phyloP scores from a whole-genome alignment of 2,888 invertebrate species.

The Dorcus parallelipipedus region DNA sequence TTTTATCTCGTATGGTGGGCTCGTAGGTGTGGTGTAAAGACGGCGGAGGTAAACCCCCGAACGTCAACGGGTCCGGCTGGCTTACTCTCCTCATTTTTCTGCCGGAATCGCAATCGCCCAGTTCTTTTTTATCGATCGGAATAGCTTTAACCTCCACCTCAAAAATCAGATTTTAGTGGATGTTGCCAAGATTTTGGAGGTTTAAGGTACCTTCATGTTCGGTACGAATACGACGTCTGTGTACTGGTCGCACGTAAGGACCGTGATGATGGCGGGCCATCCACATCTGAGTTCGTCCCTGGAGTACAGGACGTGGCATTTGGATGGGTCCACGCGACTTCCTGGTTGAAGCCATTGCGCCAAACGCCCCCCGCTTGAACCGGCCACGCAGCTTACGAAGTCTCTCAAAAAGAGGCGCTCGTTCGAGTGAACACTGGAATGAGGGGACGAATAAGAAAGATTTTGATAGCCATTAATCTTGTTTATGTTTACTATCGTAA shows the following conservation, averaged over 20 bases:
- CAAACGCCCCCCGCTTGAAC: conserved; percentile 85
- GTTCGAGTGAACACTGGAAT: conserved; percentile 76
- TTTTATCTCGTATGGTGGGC: conserved; percentile 83
- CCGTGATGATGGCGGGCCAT: conserved; percentile 79
- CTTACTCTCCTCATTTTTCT: conserved; percentile 56
- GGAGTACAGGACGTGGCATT: conserved; percentile 79
- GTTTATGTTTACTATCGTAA: too few relatives aligned
- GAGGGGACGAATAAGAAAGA: neutral
- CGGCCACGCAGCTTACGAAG: conserved; percentile 82
- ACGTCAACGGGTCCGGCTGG: conserved; percentile 57
- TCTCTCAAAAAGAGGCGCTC: conserved; percentile 90
- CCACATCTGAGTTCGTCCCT: conserved; percentile 71
- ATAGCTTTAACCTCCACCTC: conserved; percentile 71
- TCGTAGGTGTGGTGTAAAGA: conserved; percentile 74
- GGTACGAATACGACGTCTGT: conserved; percentile 82
- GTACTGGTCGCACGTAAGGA: conserved; percentile 87
- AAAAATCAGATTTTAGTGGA: conserved; percentile 6
- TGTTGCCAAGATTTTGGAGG: neutral
- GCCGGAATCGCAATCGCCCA: conserved; percentile 59
- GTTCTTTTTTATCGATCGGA: conserved; percentile 65
- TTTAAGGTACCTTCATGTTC: conserved; percentile 67
- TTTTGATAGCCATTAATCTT: too few relatives aligned
- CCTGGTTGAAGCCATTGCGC: conserved; percentile 95
- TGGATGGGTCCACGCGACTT: conserved; percentile 82
- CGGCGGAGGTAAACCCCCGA: conserved; percentile 62